Evolutionary conservation across 2,888 invertebrate species (phyloP).

Genomic region (Lingula anatina): DNA sequence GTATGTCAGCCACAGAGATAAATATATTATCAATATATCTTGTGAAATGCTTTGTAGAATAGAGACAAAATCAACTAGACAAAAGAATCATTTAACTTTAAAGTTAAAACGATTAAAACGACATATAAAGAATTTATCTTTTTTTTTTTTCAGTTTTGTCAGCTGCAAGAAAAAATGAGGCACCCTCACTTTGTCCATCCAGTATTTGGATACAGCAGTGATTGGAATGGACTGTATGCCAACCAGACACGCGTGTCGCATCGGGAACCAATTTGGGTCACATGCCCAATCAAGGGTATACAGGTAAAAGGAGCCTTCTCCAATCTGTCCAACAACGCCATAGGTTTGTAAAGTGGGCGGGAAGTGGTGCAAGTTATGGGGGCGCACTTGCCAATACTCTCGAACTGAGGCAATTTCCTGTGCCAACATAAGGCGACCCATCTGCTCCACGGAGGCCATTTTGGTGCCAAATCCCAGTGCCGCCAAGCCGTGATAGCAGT

Average conservation of each 20-base stretch:
- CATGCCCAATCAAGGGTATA: slow-evolving; percentile 38
- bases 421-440: slow-evolving; percentile 27
- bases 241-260: slow-evolving; percentile 33
- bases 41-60: no score
- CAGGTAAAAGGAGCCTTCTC: slow-evolving; percentile 28
- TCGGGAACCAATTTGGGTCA: slow-evolving; percentile 30
- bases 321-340: slow-evolving; percentile 30
- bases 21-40: no score
- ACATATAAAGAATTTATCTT: no score
- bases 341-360: slow-evolving; percentile 23
- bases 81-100: no score
- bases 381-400: slow-evolving; percentile 33
- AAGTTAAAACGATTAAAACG: no score
- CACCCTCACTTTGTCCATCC: slow-evolving; percentile 27
- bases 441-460: slow-evolving; percentile 18
- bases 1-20: no score
- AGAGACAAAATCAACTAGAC: no score
- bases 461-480: slow-evolving; percentile 26
- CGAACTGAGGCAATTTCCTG: slow-evolving; percentile 28
- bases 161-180: no score
- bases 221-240: slow-evolving; percentile 38
- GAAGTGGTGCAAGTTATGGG: slow-evolving; percentile 25
- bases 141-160: no score
- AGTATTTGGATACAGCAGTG: slow-evolving; percentile 27
- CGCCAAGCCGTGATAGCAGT: slow-evolving; percentile 31